These are phyloP conservation scores for Oryzias dopingdopingensis DNA, from an alignment of 2,797 vertebrate genomes.

Conservation along the genomic window DNA sequence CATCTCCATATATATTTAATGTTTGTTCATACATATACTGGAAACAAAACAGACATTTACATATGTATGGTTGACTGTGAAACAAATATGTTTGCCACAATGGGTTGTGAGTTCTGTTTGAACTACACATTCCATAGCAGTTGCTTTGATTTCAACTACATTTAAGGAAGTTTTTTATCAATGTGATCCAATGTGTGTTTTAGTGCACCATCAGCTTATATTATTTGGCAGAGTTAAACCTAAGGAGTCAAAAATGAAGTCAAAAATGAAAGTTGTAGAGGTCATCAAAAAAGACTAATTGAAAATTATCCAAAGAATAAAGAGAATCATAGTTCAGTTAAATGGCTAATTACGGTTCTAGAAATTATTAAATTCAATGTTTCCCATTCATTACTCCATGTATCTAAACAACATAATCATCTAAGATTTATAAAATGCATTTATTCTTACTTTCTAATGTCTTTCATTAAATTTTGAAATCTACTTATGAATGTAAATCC, in stretches of 20 bases:
- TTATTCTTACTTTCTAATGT: neutral
- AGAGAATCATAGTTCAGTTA: neutral
- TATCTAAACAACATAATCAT: neutral
- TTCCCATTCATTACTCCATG: neutral
- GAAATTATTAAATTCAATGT: neutral
- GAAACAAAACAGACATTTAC: slow-evolving; percentile 50
- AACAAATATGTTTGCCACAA: slow-evolving; percentile 21
- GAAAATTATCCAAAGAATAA: neutral
- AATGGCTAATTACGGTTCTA: neutral
- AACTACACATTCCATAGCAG: no score
- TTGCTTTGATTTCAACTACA: no score
- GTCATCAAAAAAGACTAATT: no score
- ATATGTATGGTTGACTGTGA: slow-evolving; percentile 3
- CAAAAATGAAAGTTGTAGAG: neutral
- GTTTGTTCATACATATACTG: slow-evolving; percentile 38
- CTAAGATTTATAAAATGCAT: neutral
- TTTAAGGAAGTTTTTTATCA: no score
- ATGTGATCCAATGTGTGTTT: no score
- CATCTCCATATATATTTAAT: slow-evolving; percentile 63
- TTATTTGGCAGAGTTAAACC: neutral
- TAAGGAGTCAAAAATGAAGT: neutral
- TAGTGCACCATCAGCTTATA: neutral
- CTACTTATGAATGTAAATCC: no score
- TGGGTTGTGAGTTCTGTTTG: slow-evolving; percentile 8
- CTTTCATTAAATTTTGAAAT: no score